These are phyloP conservation scores for Peromyscus eremicus DNA, from an alignment of 2,797 vertebrate species.

Conservation along the genomic window DNA sequence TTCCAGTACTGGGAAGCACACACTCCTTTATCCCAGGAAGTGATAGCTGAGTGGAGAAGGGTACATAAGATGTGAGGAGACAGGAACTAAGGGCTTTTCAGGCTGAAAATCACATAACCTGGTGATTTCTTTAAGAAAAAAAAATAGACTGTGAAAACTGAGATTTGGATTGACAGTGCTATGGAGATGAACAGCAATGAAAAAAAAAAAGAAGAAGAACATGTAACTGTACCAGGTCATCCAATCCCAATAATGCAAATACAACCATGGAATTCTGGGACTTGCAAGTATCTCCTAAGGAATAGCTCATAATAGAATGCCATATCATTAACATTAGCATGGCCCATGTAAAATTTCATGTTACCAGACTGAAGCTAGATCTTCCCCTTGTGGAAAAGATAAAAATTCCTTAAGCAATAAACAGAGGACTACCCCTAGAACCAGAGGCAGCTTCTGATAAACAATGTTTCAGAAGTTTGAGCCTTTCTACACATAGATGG, in stretches of 20 bases:
- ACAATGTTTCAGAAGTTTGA: not conserved
- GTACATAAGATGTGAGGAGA: too few relatives aligned
- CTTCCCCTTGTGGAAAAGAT: not conserved
- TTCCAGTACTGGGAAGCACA: too few relatives aligned
- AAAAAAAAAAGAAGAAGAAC: not conserved
- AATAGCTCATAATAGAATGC: not conserved
- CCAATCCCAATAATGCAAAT: not conserved
- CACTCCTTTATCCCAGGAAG: too few relatives aligned
- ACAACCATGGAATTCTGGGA: not conserved
- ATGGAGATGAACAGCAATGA: not conserved
- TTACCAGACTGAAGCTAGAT: not conserved
- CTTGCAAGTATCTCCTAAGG: not conserved
- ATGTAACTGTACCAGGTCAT: fast-evolving
- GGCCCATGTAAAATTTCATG: not conserved
- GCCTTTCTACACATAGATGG: fast-evolving
- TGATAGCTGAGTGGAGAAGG: too few relatives aligned
- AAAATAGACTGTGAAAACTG: not conserved
- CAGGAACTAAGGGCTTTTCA: too few relatives aligned
- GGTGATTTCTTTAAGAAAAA: not conserved
- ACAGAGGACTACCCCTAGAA: not conserved
- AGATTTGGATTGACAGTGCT: not conserved
- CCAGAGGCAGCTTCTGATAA: not conserved
- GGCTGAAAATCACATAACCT: too few relatives aligned
- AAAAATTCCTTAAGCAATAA: not conserved
- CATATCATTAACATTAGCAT: not conserved